Base-by-base conservation (phyloP, 2,888 invertebrate genomes). In the Cheilosia impressa region DNA sequence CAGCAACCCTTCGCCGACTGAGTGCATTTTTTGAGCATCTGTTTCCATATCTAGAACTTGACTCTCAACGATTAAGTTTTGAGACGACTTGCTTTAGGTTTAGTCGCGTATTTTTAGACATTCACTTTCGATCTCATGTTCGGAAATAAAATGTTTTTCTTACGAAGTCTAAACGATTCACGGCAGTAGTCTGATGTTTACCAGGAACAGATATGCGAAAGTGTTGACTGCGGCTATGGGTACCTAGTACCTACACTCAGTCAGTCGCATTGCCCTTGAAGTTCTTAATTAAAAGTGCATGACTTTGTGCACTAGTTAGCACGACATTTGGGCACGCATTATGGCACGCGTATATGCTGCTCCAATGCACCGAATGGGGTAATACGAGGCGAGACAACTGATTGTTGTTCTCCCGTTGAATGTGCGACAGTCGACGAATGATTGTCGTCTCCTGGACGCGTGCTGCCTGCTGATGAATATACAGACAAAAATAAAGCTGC, bases 281-380 rank as follows among this genome's bases (percentile, higher is more conserved):
- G 75, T 45, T 80, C 57, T 81, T 76, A 80, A 80, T 76, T 38
- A 38, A 80, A 85, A 80, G 80, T 80, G 34, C 85, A 80, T 58
- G 85, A 85, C 85, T 85, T 71, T 79, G 66, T 85, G 85, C 80
- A 85, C 85, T 72, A 81, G 72, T 80, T 81, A 81, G 68, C 71
- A 72, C 72, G 80, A 68, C 80, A 81, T 62, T 77, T 68, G 71
- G 81, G 80, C 80, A 85, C 80, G 85, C 85, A 85, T 85, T 81
- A 72, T 85, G 85, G 80, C 85, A 85, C 85, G 85, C 85, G 85
- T 85, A 34, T 27, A 43, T 41, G 60, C 6, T 53, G 60, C 76
- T 55, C 27, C 52, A 50, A 76, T 9, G 45, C 27, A 34, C 24
- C 47, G 7, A 45, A 65, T 69, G 69, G 68, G 22, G 72, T 73